Percentiles rank a stretch among this genome's conserved stretches.
Conservation (phyloP, 1,140 invertebrate species). For the Bombyx mori region ASM3026992v2 NC_085115.1:6633001-6633500, state of each 20-base stretch:
- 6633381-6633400: slow-evolving; percentile 40
- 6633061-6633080: slow-evolving; percentile 80
- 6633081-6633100: slow-evolving; percentile 81
- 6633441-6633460: slow-evolving; percentile 77
- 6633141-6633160: slow-evolving; percentile 79
- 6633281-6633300: slow-evolving; percentile 80
- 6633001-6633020: slow-evolving; percentile 79
- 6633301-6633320: slow-evolving; percentile 78
- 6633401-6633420: slow-evolving; percentile 67
- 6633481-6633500: slow-evolving; percentile 79
- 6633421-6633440: slow-evolving; percentile 75
- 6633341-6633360: slow-evolving; percentile 79
- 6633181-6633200: slow-evolving; percentile 78
- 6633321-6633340: slow-evolving; percentile 78
- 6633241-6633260: slow-evolving; percentile 84
- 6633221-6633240: slow-evolving; percentile 86
- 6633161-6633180: slow-evolving; percentile 78
- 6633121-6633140: slow-evolving; percentile 73
- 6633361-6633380: slow-evolving; percentile 71
- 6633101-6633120: slow-evolving; percentile 75
- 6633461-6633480: slow-evolving; percentile 77
- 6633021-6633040: slow-evolving; percentile 79
- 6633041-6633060: slow-evolving; percentile 80
- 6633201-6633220: slow-evolving; percentile 80
- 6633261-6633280: slow-evolving; percentile 66